Conservation (phyloP, 2,888 invertebrate species). For the Meloe dianella region DNA sequence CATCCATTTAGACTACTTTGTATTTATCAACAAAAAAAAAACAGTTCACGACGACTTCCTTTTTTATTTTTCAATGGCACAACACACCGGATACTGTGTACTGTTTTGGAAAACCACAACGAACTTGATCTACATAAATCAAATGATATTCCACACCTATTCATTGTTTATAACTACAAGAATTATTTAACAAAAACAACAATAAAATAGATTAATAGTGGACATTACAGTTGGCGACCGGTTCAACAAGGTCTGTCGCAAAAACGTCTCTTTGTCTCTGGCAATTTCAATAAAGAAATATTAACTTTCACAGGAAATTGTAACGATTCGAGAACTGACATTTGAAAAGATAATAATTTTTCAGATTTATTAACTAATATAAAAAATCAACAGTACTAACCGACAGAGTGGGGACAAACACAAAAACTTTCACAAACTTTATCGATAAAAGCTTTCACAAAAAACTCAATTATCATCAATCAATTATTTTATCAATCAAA, state of each 20-base stretch:
- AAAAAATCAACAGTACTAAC: not conserved
- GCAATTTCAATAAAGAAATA: not conserved
- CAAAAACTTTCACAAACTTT: not conserved
- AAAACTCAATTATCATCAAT: not conserved
- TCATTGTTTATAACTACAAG: not conserved
- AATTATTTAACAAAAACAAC: slow-evolving; percentile 4
- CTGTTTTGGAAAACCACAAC: slow-evolving; percentile 3
- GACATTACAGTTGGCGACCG: slow-evolving; percentile 10
- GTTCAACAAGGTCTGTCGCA: not conserved
- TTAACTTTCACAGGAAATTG: slow-evolving; percentile 7
- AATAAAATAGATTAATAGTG: slow-evolving; percentile 4
- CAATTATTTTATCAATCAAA: not conserved
- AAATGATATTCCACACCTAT: not conserved
- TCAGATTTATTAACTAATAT: no score
- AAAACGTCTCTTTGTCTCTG: not conserved
- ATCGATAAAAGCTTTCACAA: not conserved
- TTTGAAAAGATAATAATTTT: not conserved
- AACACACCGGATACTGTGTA: not conserved
- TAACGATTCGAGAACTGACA: not conserved
- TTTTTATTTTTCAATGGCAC: not conserved
- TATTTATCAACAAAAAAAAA: not conserved
- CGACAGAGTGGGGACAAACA: not conserved
- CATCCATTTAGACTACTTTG: not conserved
- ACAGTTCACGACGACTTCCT: not conserved
- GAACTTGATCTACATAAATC: slow-evolving; percentile 1